Evolutionary conservation across 2,113 vertebrate genomes (phyloP).

Genomic region (Ploceus nigricollis): DNA sequence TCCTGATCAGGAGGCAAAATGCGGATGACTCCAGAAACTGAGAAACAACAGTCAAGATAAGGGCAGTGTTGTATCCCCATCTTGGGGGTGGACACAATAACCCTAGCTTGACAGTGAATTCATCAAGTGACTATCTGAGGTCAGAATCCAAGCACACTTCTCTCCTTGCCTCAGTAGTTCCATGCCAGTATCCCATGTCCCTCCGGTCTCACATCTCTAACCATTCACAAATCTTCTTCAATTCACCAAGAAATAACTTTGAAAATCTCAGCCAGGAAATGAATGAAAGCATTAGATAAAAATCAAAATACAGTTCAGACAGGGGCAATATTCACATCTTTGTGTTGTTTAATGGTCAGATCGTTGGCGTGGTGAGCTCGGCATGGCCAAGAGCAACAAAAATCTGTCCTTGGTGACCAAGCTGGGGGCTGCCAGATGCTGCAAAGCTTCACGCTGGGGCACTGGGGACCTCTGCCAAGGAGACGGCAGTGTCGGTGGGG

Average conservation of each 20-base stretch:
- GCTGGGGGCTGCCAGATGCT: accelerated
- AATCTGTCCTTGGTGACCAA: background rate
- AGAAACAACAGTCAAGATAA: background rate
- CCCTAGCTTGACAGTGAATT: background rate
- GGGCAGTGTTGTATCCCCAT: background rate
- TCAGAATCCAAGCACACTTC: accelerated
- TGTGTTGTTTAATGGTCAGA: background rate
- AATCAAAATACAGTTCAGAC: background rate
- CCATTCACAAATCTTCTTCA: background rate
- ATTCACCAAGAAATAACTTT: background rate
- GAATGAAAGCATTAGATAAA: background rate
- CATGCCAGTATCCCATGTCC: no score
- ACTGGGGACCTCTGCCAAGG: background rate
- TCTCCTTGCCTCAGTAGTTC: background rate
- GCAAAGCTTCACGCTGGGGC: background rate
- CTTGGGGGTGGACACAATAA: background rate
- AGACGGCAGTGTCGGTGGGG: accelerated
- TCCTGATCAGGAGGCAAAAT: background rate
- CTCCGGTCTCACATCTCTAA: background rate
- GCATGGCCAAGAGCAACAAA: background rate
- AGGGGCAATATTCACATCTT: background rate
- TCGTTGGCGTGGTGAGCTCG: accelerated
- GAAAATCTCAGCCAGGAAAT: background rate
- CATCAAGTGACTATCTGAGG: background rate
- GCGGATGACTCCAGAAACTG: background rate